Evolutionary conservation across 2,888 invertebrate genomes (phyloP).

Genomic region (Ophraella communa): DNA sequence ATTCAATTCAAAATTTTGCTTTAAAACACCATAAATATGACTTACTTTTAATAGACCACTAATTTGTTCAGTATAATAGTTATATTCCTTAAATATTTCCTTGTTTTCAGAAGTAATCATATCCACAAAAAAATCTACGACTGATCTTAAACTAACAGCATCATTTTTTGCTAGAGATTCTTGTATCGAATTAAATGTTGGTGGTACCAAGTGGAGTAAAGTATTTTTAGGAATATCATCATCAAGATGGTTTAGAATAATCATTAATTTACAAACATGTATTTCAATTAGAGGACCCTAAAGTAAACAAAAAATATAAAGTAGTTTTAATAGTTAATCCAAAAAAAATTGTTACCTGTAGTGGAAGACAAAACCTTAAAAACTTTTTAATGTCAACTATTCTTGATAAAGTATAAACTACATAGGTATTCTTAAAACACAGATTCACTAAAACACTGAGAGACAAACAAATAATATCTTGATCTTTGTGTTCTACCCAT

Average conservation of each 20-base stretch:
- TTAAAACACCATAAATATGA: not conserved
- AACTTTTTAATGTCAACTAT: slow-evolving; percentile 75
- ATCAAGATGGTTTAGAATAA: slow-evolving; percentile 63
- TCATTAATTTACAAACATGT: slow-evolving; percentile 64
- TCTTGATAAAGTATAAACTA: slow-evolving; percentile 74
- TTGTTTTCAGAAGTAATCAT: slow-evolving; percentile 53
- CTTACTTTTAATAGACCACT: slow-evolving; percentile 54
- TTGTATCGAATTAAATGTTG: slow-evolving; percentile 61
- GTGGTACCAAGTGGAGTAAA: slow-evolving; percentile 60
- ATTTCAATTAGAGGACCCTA: slow-evolving; percentile 60
- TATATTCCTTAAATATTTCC: slow-evolving; percentile 41
- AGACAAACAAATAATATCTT: slow-evolving; percentile 62
- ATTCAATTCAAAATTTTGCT: not conserved
- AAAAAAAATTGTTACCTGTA: slow-evolving; percentile 66
- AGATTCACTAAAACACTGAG: slow-evolving; percentile 79
- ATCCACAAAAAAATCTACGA: slow-evolving; percentile 65
- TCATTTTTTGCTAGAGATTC: slow-evolving; percentile 61
- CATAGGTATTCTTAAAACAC: slow-evolving; percentile 79
- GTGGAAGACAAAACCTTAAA: slow-evolving; percentile 66
- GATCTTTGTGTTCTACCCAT: slow-evolving; percentile 67
- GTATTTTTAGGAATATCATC: slow-evolving; percentile 61
- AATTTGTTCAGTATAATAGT: slow-evolving; percentile 55
- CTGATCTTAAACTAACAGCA: slow-evolving; percentile 60
- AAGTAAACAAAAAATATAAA: slow-evolving; percentile 30
- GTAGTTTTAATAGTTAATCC: too few relatives aligned